Base-by-base conservation (phyloP, 2,113 vertebrate species). In the Pongo pygmaeus region DNA sequence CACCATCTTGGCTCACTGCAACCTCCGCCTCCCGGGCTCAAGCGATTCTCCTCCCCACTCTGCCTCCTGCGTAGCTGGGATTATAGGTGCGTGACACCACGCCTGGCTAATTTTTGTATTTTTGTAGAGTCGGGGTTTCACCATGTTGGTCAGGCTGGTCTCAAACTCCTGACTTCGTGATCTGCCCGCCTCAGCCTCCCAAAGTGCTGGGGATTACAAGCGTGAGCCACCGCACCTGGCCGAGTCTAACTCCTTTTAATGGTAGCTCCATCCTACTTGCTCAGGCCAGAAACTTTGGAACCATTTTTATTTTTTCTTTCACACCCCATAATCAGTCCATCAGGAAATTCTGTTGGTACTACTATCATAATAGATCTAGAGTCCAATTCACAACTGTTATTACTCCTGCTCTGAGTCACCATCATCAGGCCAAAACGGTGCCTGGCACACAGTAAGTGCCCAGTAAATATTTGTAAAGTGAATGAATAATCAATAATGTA, bases 401-500 rank as follows among this genome's bases (percentile, higher is more conserved):
- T 27, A 35, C 32, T 14, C 38, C 40, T 91, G 35, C n/a, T 72
- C 59, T 79, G 22, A 91, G 77, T 12, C 27, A 18, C 57, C 12
- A 43, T 48, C 72, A 74, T 84, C 43, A 89, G 72, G 64, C 35
- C 40, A 93, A 40, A 93, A 85, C 55, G 48, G 55, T 89, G 43
- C 30, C 52, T 81, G 16, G 18, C 23, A 61, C 32, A 83, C 2
- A 90, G 1, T n/a, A n/a, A 74, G 20, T 89, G 74, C 40, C 88
- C 38, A 85, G n/a, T 94, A 81, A 84, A 92, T 83, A 48, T 92
- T 94, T 89, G 50, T 94, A 20, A 46, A 67, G 48, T 84, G 43
- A 94, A 74, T 74, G 27, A 89, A 69, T 92, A 57, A 48, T 80
- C 89, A 14, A 6, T 93, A 69, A 69, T 94, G 1, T 25, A 84